Base-by-base conservation (phyloP, 2,888 invertebrate species). In the Perdita meconis region DNA sequence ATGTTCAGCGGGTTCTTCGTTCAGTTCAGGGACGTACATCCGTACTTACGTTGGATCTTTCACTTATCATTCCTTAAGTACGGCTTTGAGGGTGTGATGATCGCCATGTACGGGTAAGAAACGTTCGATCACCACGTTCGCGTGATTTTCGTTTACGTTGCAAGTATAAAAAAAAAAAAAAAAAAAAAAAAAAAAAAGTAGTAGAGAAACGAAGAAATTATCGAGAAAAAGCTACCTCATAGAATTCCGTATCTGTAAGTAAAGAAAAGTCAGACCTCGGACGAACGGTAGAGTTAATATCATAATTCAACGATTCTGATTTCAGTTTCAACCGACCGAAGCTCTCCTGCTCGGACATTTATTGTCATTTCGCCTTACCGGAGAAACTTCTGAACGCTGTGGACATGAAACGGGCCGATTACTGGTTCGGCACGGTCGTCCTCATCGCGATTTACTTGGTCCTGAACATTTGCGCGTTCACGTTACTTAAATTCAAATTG, bases 1-100 rank as follows among this genome's bases (percentile, higher is more conserved):
- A 94, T 97, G 85, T 98, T 98, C 93, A 97, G 97, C 67, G 98
- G 98, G 5, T 98, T 98, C 93, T 98, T 98, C 91, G 95, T 98
- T 0, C 96, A 96, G 87, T 94, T 96, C 86, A 95, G 94, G 85
- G 97, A 98, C 86, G 96, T 97, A 1, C 97, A 97, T 8, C 92
- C 93, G 0, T 95, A 95, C 87, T 93, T 97, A 81, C 95, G 95
- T 55, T 98, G 98, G 97, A 86, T 98, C 36, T 97, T 98, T 87
- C 96, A 98, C 90, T 92, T 96, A 38, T 98, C 98, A 0, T 98
- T 97, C 92, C 93, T 98, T 40, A 97, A 97, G 86, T 98, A 98
- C 87, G 97, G 97, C 0, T 95, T 98, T 64, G 97, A 97, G 83
- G 98, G 97, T 3, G 94, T 96, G 0, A 94, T 97, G 82, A 93